These are phyloP conservation scores for Ichneumoninae sp. DNA, from an alignment of 2,888 invertebrate species.

Conservation along the genomic window DNA sequence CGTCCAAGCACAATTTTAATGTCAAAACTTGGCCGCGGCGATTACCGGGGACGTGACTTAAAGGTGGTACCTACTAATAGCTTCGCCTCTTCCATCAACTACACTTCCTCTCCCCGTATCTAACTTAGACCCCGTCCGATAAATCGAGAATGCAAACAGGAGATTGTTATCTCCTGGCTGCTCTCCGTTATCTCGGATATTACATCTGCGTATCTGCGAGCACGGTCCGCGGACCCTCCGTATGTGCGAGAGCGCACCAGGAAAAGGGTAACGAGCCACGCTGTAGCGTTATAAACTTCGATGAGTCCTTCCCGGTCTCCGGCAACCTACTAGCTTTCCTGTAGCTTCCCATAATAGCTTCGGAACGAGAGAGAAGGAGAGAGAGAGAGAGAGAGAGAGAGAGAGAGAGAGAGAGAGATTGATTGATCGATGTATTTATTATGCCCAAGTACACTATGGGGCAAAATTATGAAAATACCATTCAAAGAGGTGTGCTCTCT, in stretches of 20 bases:
- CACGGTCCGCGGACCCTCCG: conserved; percentile 1
- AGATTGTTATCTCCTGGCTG: conserved; percentile 64
- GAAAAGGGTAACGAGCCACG: conserved; percentile 61
- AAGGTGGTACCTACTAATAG: background rate
- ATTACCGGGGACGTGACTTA: background rate
- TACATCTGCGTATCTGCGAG: conserved; percentile 55
- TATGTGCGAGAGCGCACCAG: background rate
- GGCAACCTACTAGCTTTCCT: conserved; percentile 8
- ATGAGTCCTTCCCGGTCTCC: conserved; percentile 41
- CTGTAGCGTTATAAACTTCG: conserved; percentile 59
- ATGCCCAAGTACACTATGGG: too few species aligned
- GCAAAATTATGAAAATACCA: too few species aligned
- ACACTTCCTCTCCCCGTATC: conserved; percentile 50
- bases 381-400: too few species aligned
- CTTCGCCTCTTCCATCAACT: conserved; percentile 39
- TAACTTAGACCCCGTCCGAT: conserved; percentile 57
- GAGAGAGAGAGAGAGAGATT: too few species aligned
- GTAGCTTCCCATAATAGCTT: conserved; percentile 39
- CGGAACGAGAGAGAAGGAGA: background rate
- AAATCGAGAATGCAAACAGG: conserved; percentile 65
- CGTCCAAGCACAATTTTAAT: background rate
- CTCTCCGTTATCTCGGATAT: conserved; percentile 61
- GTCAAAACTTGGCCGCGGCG: background rate
- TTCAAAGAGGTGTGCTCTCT: too few species aligned
- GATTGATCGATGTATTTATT: too few species aligned